Base-by-base conservation (phyloP, 2,888 invertebrate genomes). In the Sarcophaga rosellei region DNA sequence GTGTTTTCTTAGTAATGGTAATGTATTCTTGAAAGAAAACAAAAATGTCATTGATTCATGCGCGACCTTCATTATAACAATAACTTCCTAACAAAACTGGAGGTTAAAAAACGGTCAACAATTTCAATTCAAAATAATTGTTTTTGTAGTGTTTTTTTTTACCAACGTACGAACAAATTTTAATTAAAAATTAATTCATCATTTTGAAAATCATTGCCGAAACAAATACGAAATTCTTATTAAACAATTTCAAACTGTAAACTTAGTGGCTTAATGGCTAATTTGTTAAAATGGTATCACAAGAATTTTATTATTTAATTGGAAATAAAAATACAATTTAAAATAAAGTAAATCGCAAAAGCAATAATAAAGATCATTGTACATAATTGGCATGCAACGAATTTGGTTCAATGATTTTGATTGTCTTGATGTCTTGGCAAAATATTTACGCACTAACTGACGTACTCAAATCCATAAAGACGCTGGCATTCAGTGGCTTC, bases 361-460 rank as follows among this genome's bases (percentile, higher is more conserved):
- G 4, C 4, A 53, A 17, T 10, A 17, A 53, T 2, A 53, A 53
- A 17, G 53, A 53, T 17, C 12, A 53, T 15, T 15, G 12, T 15
- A 53, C 15, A 53, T 59, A 81, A 80, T 82, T 86, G 80, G 84
- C 80, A 75, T 81, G 84, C 81, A 84, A 76, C 70, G 75, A 85
- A 86, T 74, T 83, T 80, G 61, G 82, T 77, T 88, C 87, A 88
- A 87, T 88, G 85, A 84, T 85, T 69, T 72, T 88, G 87, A 84
- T 85, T 72, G 69, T 63, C 45, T 69, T n/a, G n/a, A n/a, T n/a
- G 78, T 66, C 86, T 84, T 83, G 83, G 74, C 87, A 84, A 81
- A 70, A 69, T 61, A 61, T 6, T 61, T 20, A n/a, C 15, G 15
- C 57, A 17, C 17, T 57, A 10, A 35, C 35, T 35, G 35, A 10